Conservation (phyloP, 2,888 invertebrate genomes). For the Synanthedon andrenaeformis region DNA sequence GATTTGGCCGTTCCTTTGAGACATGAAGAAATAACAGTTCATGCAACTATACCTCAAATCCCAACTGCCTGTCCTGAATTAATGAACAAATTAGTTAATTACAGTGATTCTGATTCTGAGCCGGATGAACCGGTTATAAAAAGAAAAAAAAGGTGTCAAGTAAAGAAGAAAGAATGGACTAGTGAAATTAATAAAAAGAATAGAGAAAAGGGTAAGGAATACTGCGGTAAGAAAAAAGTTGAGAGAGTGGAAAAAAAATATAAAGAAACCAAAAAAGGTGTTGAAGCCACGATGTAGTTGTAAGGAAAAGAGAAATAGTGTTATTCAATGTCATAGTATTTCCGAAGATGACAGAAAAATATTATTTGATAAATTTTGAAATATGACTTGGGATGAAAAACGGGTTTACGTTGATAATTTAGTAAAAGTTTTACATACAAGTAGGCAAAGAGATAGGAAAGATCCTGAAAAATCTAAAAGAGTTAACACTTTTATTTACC, state of each 20-base stretch:
- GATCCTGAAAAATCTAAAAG: slow-evolving; percentile 7
- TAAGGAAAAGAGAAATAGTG: slow-evolving; percentile 6
- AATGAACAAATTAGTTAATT: neutral
- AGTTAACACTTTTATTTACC: slow-evolving; percentile 6
- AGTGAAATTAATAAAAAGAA: slow-evolving; percentile 6
- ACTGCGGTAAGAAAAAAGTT: slow-evolving; percentile 7
- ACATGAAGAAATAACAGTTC: too few relatives aligned
- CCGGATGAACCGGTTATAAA: neutral
- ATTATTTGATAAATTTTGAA: slow-evolving; percentile 8
- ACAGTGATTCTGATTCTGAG: neutral
- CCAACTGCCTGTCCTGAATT: neutral
- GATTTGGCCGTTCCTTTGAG: too few relatives aligned
- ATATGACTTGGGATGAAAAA: slow-evolving; percentile 8
- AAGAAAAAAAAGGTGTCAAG: slow-evolving; percentile 10
- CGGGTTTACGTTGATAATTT: slow-evolving; percentile 6
- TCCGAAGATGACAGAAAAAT: too few relatives aligned
- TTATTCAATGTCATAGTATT: slow-evolving; percentile 5
- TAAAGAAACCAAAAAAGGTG: slow-evolving; percentile 6
- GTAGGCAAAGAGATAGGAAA: slow-evolving; percentile 7
- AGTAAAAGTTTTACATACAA: slow-evolving; percentile 6
- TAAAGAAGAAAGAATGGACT: slow-evolving; percentile 7
- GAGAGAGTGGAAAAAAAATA: slow-evolving; percentile 7
- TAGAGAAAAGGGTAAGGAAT: slow-evolving; percentile 7
- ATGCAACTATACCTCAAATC: neutral
- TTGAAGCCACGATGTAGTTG: slow-evolving; percentile 8